Evolutionary conservation across 2,888 invertebrate genomes (phyloP).

Genomic region (Drosophila parthenogenetica): DNA sequence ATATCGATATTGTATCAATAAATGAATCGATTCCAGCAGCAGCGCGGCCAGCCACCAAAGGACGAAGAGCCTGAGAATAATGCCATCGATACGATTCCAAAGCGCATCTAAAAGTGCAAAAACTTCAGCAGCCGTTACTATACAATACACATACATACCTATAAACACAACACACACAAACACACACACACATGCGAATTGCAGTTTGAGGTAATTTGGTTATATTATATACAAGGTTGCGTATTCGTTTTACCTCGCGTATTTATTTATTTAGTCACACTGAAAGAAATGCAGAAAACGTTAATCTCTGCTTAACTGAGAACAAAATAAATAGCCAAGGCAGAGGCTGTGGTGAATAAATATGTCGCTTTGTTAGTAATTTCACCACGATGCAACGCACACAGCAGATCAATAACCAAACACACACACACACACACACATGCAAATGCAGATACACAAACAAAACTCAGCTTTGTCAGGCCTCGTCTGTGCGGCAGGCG

Average conservation of each 20-base stretch:
- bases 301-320: background rate
- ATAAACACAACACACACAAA: conserved; percentile 27
- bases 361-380: background rate
- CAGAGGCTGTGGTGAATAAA: conserved; percentile 8
- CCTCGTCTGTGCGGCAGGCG: conserved; percentile 35
- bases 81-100: conserved; percentile 80
- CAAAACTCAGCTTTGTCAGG: conserved; percentile 41
- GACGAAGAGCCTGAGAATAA: conserved; percentile 84
- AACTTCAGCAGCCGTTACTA: conserved; percentile 42
- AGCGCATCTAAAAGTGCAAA: conserved; percentile 69
- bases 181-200: conserved; percentile 3
- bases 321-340: conserved; percentile 4
- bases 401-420: conserved; percentile 11
- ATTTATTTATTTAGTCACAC: background rate
- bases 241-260: background rate
- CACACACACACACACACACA: conserved; percentile 22
- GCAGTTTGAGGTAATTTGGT: background rate
- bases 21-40: conserved; percentile 51
- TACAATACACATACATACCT: conserved; percentile 26
- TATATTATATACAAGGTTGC: background rate
- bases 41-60: conserved; percentile 83
- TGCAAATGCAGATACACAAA: conserved; percentile 6
- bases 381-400: background rate
- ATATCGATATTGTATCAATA: conserved; percentile 1
- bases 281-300: too few species aligned